Base-by-base conservation (phyloP, 2,797 vertebrate genomes). In the Malacoctenus gilli region DNA sequence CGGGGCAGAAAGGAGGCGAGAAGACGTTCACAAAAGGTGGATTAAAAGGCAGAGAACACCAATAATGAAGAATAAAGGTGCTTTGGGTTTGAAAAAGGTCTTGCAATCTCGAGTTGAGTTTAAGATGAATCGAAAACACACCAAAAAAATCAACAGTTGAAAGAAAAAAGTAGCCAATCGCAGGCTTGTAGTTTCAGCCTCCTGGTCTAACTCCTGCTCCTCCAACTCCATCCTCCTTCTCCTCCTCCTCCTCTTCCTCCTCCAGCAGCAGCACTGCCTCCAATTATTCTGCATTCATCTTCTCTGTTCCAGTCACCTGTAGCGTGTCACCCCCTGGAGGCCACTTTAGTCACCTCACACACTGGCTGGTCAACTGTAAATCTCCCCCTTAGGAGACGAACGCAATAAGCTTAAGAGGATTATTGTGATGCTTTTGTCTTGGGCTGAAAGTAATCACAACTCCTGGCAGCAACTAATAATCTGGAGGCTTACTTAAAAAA, bases 291-390 rank as follows among this genome's bases (percentile, higher is more conserved):
- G 37, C 6, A n/a, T 44, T 23, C 23, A 16, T n/a, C 38, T 31
- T 5, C 25, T 6, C 8, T 22, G 10, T 49, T 58, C 55, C 43
- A 41, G 2, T 71, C 65, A 69, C 54, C 42, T 84, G 73, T 39
- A 49, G 49, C 57, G 28, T 70, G 65, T 70, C 79, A 22, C 77
- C 83, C 68, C 53, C 81, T 71, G 52, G 54, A 80, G 85, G 80
- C 13, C 47, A 38, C 4, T 51, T 34, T 43, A 8, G 38, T 52
- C 36, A 58, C 1, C 18, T 70, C 64, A 59, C 36, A 19, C 20
- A 9, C 20, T 3, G 18, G 51, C 21, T 25, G 46, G 23, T 63
- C 41, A 35, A 20, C 22, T 64, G 16, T 23, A 57, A 59, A 52
- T 12, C 18, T 10, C 8, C 32, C 32, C 12, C 4, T 39, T 0